phyloP scores from a whole-genome alignment of 2,888 invertebrate genomes.

The Perdita meconis region DNA sequence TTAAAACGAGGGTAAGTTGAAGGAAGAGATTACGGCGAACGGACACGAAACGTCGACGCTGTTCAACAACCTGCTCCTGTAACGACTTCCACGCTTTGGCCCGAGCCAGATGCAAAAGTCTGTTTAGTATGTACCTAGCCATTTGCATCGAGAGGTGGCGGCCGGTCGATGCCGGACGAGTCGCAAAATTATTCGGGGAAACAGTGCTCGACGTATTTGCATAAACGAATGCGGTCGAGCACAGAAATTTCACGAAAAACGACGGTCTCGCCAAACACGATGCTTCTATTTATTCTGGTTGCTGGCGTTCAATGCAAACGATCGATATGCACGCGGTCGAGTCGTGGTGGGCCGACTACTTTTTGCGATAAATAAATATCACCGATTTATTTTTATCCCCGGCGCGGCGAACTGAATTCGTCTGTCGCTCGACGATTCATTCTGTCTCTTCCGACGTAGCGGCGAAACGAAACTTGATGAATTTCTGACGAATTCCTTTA shows the following conservation, averaged over 20 bases:
- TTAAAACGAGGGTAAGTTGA: constrained; percentile 56
- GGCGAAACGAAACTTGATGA: neutral
- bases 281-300: neutral
- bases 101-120: neutral
- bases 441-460: too few relatives aligned
- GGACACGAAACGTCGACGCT: constrained; percentile 41
- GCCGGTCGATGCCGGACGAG: neutral
- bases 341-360: neutral
- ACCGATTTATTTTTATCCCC: neutral
- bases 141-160: neutral
- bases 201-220: constrained; percentile 23
- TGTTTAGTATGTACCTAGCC: constrained; percentile 19
- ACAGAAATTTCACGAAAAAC: neutral
- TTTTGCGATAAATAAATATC: constrained; percentile 8
- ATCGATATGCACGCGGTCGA: neutral
- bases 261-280: neutral
- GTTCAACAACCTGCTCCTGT: constrained; percentile 20
- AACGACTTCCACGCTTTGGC: constrained; percentile 16
- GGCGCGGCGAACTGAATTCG: neutral
- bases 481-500: neutral
- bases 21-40: constrained; percentile 51
- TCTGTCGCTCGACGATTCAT: too few relatives aligned
- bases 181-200: constrained; percentile 11
- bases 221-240: constrained; percentile 15
- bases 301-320: neutral